phyloP scores from a whole-genome alignment of 2,797 vertebrate species.

The Melanotaenia maccullochi region DNA sequence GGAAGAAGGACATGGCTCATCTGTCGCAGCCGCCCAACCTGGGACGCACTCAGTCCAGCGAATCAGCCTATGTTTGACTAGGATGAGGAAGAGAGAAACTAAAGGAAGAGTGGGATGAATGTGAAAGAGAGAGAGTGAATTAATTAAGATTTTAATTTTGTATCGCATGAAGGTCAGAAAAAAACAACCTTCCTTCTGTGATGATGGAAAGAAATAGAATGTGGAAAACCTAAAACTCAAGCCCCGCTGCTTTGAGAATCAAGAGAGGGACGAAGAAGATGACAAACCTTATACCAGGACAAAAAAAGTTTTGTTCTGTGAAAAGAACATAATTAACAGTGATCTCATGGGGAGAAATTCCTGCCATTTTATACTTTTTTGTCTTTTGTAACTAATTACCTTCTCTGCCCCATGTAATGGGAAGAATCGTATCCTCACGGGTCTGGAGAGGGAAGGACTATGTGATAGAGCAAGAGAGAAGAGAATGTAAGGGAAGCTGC shows the following conservation, averaged over 20 bases:
- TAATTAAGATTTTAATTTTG: conserved; percentile 60
- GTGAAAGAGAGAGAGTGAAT: conserved; percentile 46
- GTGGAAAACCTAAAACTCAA: conserved; percentile 61
- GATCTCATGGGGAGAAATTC: conserved; percentile 41
- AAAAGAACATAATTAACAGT: conserved; percentile 25
- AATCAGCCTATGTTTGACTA: conserved; percentile 90
- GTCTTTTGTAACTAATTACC: conserved; percentile 49
- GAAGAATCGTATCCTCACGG: conserved; percentile 37
- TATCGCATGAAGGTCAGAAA: conserved; percentile 33
- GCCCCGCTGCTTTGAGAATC: conserved; percentile 19
- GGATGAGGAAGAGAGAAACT: conserved; percentile 11
- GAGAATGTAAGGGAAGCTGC: conserved; percentile 39
- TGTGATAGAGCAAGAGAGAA: conserved; percentile 11
- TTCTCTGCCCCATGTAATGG: conserved; percentile 36
- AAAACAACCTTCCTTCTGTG: conserved; percentile 33
- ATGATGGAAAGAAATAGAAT: conserved; percentile 54
- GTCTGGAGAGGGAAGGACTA: conserved; percentile 18
- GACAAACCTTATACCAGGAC: conserved; percentile 27
- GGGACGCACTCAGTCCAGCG: conserved; percentile 90
- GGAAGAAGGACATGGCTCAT: conserved; percentile 87
- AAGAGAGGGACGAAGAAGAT: conserved; percentile 27
- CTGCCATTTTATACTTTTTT: conserved; percentile 69
- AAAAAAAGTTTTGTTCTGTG: conserved; percentile 29
- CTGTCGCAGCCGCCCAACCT: conserved; percentile 84
- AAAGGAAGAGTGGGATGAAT: conserved; percentile 51